A percentile compares a stretch with the other conserved stretches of the same genome.
phyloP scores from a whole-genome alignment of 2,797 vertebrate species.

The Gymnocypris eckloni region DNA sequence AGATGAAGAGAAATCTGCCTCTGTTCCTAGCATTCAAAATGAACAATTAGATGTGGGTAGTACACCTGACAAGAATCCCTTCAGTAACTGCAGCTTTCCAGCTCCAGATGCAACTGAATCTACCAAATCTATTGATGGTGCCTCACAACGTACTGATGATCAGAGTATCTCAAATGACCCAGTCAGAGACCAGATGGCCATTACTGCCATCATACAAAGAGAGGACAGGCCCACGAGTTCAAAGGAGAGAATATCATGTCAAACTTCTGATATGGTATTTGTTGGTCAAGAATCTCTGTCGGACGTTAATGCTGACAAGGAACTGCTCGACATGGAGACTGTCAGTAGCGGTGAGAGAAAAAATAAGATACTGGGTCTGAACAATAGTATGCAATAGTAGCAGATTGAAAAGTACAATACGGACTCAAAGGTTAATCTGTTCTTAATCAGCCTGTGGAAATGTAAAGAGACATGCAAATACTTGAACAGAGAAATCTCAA shows the following conservation, averaged over 20 bases:
- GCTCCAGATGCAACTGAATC: neutral
- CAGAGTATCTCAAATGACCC: neutral
- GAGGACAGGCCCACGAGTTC: neutral
- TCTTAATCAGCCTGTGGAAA: neutral
- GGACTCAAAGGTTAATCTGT: constrained; percentile 17
- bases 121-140: neutral
- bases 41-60: neutral
- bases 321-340: constrained; percentile 12
- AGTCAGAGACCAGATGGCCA: constrained; percentile 3
- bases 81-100: neutral
- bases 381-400: constrained; percentile 44
- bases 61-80: too few relatives aligned
- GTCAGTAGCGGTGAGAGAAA: constrained; percentile 43
- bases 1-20: constrained; percentile 25
- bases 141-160: constrained; percentile 24
- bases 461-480: constrained; percentile 14
- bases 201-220: constrained; percentile 15
- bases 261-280: constrained; percentile 36
- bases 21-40: neutral
- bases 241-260: constrained; percentile 10
- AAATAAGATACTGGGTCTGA: constrained; percentile 25
- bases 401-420: constrained; percentile 27
- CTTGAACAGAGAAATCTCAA: neutral
- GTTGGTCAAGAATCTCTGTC: constrained; percentile 5
- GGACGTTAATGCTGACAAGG: constrained; percentile 26